Evolutionary conservation across 2,888 invertebrate species (phyloP), one percentile per base, ranked within the genome.

Genomic region (Ochropleura plecta): DNA sequence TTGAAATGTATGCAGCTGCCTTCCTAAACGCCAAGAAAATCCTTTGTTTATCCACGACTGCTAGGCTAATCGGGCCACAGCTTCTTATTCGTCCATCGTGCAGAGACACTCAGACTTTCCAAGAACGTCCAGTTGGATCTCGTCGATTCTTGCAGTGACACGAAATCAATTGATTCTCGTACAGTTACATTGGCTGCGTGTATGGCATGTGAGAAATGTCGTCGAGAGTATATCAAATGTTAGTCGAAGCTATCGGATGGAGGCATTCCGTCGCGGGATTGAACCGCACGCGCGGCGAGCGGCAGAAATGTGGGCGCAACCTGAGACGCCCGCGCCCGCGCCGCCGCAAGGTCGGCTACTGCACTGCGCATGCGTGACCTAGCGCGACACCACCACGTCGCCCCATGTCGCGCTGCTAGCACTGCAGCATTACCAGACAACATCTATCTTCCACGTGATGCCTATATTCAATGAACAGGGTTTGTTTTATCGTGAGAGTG

Each of bases 261-360:
- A 93, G 93, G 93, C 94, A 96, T 95, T 95, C 95, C 95, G 94
- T 93, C 91, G 91, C 94, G 94, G 92, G 91, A 88, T 86, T 91
- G 94, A 91, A 94, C 93, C 93, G 94, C 95, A 95, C 94, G 96
- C 95, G 95, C 92, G 93, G 90, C 93, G 95, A 90, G 87, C 94
- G 90, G 91, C 95, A 93, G 95, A 93, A 93, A 95, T 96, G 95
- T 93, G 95, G 93, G 89, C 92, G 95, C 91, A 93, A 96, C 91
- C 81, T 85, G 95, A 96, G 91, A 94, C 91, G 91, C 87, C 90
- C 83, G 88, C 90, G 89, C 89, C 89, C 84, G 84, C 85, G 86
- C 86, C 75, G 84, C 90, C 89, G 93, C 96, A 96, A 96, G 96
- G 96, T 93, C 96, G 94, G 95, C 96, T 96, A 95, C 96, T 94